These are phyloP conservation scores for Spheniscus humboldti DNA, from an alignment of 2,797 vertebrate species.

Conservation along the genomic window DNA sequence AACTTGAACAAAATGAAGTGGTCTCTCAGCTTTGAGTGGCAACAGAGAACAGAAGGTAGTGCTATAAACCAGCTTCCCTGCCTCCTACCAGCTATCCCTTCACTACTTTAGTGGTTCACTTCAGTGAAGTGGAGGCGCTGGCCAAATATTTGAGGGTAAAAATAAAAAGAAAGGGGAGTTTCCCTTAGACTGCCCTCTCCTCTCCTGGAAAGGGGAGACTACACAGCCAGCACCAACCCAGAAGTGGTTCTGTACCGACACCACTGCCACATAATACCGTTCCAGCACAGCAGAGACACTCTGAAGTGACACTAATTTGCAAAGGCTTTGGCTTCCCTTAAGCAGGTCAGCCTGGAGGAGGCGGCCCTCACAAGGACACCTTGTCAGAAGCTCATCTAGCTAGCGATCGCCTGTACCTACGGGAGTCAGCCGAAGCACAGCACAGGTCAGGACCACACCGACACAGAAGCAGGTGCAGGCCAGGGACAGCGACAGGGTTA, in stretches of 20 bases:
- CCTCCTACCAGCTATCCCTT: not conserved
- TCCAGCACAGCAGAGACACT: not conserved
- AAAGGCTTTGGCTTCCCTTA: not conserved
- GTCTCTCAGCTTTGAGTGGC: not conserved
- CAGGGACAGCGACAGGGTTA: not conserved
- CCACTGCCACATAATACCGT: not conserved
- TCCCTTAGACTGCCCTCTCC: not conserved
- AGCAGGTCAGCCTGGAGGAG: not conserved
- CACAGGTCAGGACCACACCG: not conserved
- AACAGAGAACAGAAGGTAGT: not conserved
- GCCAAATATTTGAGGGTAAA: not conserved
- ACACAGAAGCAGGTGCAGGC: not conserved
- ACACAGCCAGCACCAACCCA: not conserved
- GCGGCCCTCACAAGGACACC: not conserved
- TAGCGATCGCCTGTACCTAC: accelerated
- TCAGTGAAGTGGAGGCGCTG: not conserved
- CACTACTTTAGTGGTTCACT: not conserved
- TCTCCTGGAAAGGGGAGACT: not conserved
- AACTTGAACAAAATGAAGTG: not conserved
- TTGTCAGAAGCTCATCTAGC: not conserved
- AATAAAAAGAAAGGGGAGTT: not conserved
- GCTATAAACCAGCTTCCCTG: not conserved
- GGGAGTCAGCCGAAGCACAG: not conserved
- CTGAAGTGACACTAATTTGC: not conserved
- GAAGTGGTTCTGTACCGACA: not conserved